A percentile compares a stretch with the other conserved stretches of the same genome.
phyloP scores from a whole-genome alignment of 2,113 vertebrate genomes.

The Ophthalmolycus amberensis region DNA sequence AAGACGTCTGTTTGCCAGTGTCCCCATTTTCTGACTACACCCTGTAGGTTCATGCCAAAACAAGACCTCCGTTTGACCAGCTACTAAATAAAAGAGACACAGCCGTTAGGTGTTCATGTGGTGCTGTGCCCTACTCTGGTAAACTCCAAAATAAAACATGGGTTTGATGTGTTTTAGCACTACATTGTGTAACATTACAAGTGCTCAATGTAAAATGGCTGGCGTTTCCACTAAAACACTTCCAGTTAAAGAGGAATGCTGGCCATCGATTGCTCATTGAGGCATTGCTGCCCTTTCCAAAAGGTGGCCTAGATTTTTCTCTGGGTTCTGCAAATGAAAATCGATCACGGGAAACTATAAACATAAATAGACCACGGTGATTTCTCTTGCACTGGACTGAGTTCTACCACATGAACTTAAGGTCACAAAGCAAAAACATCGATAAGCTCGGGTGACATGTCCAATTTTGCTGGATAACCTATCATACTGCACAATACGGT shows the following conservation, averaged over 20 bases:
- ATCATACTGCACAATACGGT: constrained; percentile 46
- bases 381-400: constrained; percentile 37
- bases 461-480: constrained; percentile 44
- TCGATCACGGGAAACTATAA: constrained; percentile 58
- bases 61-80: constrained; percentile 31
- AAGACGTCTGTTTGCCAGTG: constrained; percentile 5
- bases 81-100: constrained; percentile 47
- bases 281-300: constrained; percentile 39
- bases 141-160: constrained; percentile 15
- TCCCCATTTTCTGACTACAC: constrained; percentile 14
- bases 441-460: constrained; percentile 45
- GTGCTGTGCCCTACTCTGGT: constrained; percentile 5
- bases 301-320: constrained; percentile 41
- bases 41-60: constrained; percentile 41
- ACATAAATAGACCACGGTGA: constrained; percentile 55
- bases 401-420: constrained; percentile 23
- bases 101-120: constrained; percentile 23
- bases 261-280: constrained; percentile 32
- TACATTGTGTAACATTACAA: constrained; percentile 3
- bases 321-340: constrained; percentile 58
- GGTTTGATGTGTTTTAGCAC: background rate
- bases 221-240: background rate
- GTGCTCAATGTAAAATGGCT: constrained; percentile 15
- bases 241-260: constrained; percentile 7
- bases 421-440: constrained; percentile 58